Evolutionary conservation across 2,113 vertebrate genomes (phyloP), one percentile per base, ranked within the genome.

Genomic region (Anas platyrhynchos): DNA sequence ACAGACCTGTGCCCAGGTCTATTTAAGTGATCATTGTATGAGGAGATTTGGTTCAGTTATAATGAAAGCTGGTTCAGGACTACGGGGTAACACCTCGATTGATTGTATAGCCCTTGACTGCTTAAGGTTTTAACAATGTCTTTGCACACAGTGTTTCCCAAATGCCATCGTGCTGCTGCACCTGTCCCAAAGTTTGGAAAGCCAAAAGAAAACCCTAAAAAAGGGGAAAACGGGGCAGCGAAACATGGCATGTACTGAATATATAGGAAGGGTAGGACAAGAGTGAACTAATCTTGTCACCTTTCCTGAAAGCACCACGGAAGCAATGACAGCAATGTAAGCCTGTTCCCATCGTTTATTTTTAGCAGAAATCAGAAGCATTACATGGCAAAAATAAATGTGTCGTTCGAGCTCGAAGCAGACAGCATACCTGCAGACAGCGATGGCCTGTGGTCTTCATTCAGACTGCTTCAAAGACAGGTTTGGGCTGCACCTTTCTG

Each of bases 331-430:
- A 83, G 82, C 58, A 54, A 46, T 15, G 22, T 31, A 61, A 52
- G 20, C 22, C 43, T 68, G 29, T 48, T 85, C 41, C 48, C 66
- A 46, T 44, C 11, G 50, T 79, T 89, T 92, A 69, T 84, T 94
- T 89, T 87, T 76, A 85, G 81, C 3, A 2, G 84, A 82, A 91
- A 89, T 66, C 29, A 10, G 48, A 41, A 74, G 63, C 50, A 12
- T 92, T 86, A 68, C 44, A 7, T 32, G 50, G 87, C 84, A 91
- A 85, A 92, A 79, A 58, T 54, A 72, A 84, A 78, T 11, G 32
- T 93, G 84, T 79, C 41, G n/a, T 58, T 54, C 43, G 86, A 85
- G 44, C 87, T 87, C 36, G n/a, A 32, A 73, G 89, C 81, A 75
- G 86, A 34, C 1, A 13, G 50, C 48, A 27, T 29, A 68, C 71